Base-by-base conservation (phyloP, 2,888 invertebrate species). In the Zaprionus obscuricornis region DNA sequence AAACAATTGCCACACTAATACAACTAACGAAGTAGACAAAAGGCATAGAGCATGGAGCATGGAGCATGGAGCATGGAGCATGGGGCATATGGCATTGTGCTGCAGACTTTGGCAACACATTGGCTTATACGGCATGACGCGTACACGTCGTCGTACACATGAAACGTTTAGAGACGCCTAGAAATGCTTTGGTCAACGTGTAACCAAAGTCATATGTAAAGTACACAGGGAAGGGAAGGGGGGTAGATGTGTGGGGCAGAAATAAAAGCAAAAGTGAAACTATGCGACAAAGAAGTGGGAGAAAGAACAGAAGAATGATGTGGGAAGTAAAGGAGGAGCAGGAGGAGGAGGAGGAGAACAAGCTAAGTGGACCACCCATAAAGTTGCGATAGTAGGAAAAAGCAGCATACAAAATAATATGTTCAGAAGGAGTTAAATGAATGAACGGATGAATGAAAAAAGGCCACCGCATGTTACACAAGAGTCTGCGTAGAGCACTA, bases 391-490 rank as follows among this genome's bases (percentile, higher is more conserved):
- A 43, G 42, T 7, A 29, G 1, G n/a, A 10, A 8, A 13, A 27
- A 34, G 33, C 67, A 50, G 16, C 46, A 47, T 11, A 50, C 62
- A 64, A 50, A 58, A 59, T 5, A 71, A 67, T 72, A 71, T 71
- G 73, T 72, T 68, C 73, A 71, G 7, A 22, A 40, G 65, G 71
- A 71, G 73, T 76, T 79, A 79, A 78, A 79, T 79, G 81, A 83
- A 78, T 78, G 77, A 78, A 79, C 84, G 84, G 78, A 83, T 81
- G 78, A 83, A 83, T 78, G 78, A 83, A 76, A 83, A 83, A 79
- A 79, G 74, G 84, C 84, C 84, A 83, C 78, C 84, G 78, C 78
- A 78, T 78, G 83, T 79, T 78, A 64, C 76, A 79, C 76, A 73
- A 75, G 73, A 75, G 63, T 76, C 74, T 77, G 71, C 56, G 57